Evolutionary conservation across 2,888 invertebrate species (phyloP).

Genomic region (Serrognathus titanus): DNA sequence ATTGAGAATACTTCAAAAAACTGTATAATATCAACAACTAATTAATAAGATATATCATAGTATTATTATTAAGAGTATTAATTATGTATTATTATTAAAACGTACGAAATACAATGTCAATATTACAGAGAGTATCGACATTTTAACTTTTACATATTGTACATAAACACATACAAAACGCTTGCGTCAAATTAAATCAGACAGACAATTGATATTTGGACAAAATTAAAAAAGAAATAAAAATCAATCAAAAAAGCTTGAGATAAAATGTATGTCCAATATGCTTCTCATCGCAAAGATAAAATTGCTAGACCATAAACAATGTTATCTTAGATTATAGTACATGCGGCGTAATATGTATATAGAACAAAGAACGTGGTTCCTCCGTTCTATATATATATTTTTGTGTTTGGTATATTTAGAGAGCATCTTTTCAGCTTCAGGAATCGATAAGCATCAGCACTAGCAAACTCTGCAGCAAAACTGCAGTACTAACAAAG

Average conservation of each 20-base stretch:
- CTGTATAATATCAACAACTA: conserved; percentile 8
- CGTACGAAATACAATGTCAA: neutral
- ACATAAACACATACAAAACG: conserved; percentile 1
- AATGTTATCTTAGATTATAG: neutral
- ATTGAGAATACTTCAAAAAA: conserved; percentile 12
- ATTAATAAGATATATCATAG: conserved; percentile 4
- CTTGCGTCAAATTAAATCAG: no score
- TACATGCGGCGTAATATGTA: neutral
- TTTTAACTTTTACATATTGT: conserved; percentile 1
- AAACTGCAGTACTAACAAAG: conserved; percentile 16
- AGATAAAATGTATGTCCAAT: neutral
- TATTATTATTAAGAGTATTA: neutral
- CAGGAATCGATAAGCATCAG: conserved; percentile 16
- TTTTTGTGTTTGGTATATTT: neutral
- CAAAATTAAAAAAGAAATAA: no score
- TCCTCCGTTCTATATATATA: conserved; percentile 5
- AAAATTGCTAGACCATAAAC: conserved; percentile 1
- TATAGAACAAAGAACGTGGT: conserved; percentile 11
- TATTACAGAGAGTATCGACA: conserved; percentile 1
- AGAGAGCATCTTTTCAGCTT: conserved; percentile 13
- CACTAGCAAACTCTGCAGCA: conserved; percentile 19
- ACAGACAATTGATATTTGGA: no score
- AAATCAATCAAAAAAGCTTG: no score
- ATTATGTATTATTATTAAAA: neutral
- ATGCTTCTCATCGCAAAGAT: neutral